A percentile compares a stretch with the other conserved stretches of the same genome.
These are phyloP conservation scores for Holothuria scabra DNA, from an alignment of 53 echinoderm and acorn worm species.

Conservation along the genomic window DNA sequence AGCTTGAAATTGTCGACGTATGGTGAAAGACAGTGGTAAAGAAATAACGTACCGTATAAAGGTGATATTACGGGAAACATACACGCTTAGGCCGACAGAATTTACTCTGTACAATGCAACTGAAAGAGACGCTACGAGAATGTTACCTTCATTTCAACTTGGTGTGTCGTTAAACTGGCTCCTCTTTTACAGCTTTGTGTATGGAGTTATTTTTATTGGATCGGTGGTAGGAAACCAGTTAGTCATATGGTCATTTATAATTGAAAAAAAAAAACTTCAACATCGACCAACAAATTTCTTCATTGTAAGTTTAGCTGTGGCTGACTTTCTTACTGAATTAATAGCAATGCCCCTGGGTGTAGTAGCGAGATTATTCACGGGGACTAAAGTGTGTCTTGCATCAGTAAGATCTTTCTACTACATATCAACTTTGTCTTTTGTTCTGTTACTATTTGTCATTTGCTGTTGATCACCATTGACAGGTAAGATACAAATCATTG, in stretches of 20 bases:
- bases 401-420: background rate
- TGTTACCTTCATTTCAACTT: background rate
- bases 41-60: too few relatives aligned
- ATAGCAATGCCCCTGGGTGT: background rate
- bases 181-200: background rate
- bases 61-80: too few relatives aligned
- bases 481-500: background rate
- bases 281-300: constrained; percentile 15
- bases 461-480: constrained; percentile 29
- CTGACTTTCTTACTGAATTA: constrained; percentile 31
- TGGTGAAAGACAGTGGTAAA: too few relatives aligned
- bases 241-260: constrained; percentile 17
- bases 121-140: too few relatives aligned
- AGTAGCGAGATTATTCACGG: background rate
- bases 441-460: constrained; percentile 7
- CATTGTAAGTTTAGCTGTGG: constrained; percentile 7
- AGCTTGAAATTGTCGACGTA: too few relatives aligned
- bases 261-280: background rate
- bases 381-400: background rate
- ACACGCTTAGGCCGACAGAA: too few relatives aligned
- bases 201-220: constrained; percentile 6
- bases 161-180: constrained; percentile 2
- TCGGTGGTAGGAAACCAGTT: constrained; percentile 27
- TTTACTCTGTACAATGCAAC: too few relatives aligned
- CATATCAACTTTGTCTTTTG: constrained; percentile 9